These are phyloP conservation scores for Scytalopus superciliaris DNA, from an alignment of 2,113 vertebrate species.

Conservation along the genomic window DNA sequence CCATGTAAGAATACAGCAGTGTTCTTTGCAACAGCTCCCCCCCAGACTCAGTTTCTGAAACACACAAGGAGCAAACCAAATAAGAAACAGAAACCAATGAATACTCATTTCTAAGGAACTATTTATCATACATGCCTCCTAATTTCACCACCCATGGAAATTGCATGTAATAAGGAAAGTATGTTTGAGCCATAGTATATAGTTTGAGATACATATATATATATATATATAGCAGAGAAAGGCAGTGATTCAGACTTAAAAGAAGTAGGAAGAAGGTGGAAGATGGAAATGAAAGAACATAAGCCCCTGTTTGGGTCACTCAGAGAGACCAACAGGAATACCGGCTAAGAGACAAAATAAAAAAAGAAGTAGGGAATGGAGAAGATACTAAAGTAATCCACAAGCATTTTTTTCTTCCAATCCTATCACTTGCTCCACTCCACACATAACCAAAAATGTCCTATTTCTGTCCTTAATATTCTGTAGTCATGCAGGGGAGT, in stretches of 20 bases:
- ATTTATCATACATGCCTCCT: neutral
- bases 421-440: neutral
- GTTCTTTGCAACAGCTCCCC: neutral
- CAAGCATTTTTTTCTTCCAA: neutral
- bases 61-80: neutral
- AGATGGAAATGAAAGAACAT: neutral
- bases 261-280: neutral
- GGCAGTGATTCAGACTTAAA: neutral
- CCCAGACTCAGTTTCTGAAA: neutral
- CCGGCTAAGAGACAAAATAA: neutral
- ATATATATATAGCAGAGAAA: neutral
- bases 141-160: neutral
- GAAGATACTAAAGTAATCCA: neutral
- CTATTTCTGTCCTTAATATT: neutral
- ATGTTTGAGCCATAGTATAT: neutral
- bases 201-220: neutral
- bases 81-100: neutral
- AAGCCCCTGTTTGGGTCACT: neutral
- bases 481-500: neutral
- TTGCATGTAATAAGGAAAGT: neutral
- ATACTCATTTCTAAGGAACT: neutral
- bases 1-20: neutral
- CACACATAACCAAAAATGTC: neutral
- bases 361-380: neutral
- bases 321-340: neutral